A percentile compares a stretch with the other conserved stretches of the same genome.
Conservation (phyloP, 2,888 invertebrate genomes). For the Sminthurides aquaticus region DNA sequence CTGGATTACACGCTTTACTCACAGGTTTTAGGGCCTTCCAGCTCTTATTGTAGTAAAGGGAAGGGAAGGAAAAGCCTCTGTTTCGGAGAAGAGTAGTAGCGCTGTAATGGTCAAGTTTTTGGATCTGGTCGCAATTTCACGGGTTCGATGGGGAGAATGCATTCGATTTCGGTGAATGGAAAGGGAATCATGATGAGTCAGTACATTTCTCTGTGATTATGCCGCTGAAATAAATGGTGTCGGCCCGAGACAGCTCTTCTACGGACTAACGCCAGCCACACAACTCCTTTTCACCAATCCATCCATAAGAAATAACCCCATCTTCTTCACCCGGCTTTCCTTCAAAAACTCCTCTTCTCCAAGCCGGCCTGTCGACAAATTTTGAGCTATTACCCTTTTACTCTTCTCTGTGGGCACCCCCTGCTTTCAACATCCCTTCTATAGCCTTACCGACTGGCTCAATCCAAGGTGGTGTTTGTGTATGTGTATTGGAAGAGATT, state of each 20-base stretch:
- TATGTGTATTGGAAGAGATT: neutral
- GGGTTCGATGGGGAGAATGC: constrained; percentile 27
- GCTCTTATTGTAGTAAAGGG: too few species aligned
- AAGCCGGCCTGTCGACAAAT: neutral
- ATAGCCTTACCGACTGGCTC: neutral
- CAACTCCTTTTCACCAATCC: neutral
- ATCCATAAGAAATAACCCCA: neutral
- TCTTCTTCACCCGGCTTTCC: neutral
- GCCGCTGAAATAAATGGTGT: constrained; percentile 36
- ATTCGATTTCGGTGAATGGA: constrained; percentile 35
- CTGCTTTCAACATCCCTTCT: neutral
- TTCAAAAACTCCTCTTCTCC: neutral
- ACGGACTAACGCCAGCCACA: neutral
- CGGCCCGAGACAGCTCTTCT: constrained; percentile 32
- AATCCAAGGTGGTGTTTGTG: neutral
- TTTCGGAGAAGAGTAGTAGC: too few species aligned
- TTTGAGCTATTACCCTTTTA: neutral
- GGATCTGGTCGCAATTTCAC: constrained; percentile 34
- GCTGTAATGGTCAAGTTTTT: constrained; percentile 38
- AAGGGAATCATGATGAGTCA: constrained; percentile 36
- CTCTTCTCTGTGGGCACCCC: neutral
- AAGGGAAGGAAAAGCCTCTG: too few species aligned
- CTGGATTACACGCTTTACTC: too few species aligned
- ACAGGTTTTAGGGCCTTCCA: too few species aligned
- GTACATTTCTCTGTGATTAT: constrained; percentile 31